Conservation (phyloP, 2,888 invertebrate genomes). For the Anthophora plumipes region DNA sequence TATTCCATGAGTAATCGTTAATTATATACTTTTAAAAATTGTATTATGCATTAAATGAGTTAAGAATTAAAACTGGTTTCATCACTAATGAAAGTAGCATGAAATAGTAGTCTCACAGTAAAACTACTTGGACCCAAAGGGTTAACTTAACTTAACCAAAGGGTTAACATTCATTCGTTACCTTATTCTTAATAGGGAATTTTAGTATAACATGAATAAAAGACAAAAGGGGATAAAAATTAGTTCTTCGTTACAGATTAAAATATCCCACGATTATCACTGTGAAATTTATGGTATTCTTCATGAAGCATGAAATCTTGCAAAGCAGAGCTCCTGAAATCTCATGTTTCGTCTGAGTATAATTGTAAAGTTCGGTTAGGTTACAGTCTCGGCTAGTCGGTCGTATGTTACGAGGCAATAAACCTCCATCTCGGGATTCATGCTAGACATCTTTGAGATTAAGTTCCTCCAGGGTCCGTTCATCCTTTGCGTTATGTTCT, state of each 20-base stretch:
- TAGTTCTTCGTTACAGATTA: constrained; percentile 27
- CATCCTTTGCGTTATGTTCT: constrained; percentile 33
- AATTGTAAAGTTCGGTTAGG: constrained; percentile 52
- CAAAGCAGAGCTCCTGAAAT: constrained; percentile 49
- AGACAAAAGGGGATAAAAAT: neutral
- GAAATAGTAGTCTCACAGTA: too few species aligned
- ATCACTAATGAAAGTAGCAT: too few species aligned
- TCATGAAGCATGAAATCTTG: constrained; percentile 45
- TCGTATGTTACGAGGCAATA: constrained; percentile 79
- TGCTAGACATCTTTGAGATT: constrained; percentile 80
- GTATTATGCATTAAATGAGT: too few species aligned
- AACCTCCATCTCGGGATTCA: constrained; percentile 77
- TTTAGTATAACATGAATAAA: too few species aligned
- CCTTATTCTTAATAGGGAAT: too few species aligned
- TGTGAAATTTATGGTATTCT: constrained; percentile 18
- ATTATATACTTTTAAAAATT: too few species aligned
- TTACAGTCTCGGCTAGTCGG: constrained; percentile 53
- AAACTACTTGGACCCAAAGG: too few species aligned
- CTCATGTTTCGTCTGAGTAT: constrained; percentile 39
- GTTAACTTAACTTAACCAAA: too few species aligned
- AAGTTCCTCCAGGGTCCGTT: constrained; percentile 55
- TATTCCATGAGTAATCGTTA: too few species aligned
- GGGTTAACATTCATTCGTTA: too few species aligned
- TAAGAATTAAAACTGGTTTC: too few species aligned
- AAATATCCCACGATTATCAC: constrained; percentile 31